Base-by-base conservation (phyloP, 2,797 vertebrate genomes). In the Lateolabrax maculatus region DNA sequence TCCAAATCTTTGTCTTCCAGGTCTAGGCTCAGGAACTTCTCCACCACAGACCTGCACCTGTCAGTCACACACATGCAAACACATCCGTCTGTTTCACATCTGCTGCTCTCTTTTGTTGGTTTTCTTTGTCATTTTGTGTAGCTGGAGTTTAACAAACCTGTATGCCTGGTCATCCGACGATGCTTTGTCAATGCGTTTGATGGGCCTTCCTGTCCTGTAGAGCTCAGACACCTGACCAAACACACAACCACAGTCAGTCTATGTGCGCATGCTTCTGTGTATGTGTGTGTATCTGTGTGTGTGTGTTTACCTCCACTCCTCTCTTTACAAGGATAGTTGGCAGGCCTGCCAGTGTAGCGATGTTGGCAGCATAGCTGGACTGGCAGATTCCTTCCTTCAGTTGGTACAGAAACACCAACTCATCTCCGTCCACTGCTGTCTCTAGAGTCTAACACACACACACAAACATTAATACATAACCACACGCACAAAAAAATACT, bases 361-460 rank as follows among this genome's bases (percentile, higher is more conserved):
- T 97, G 90, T 97, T 97, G 84, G 97, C 97, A 75, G 98, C 97
- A 3, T 97, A 96, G 89, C 97, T 98, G 78, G 97, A 95, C 3
- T 91, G 95, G 63, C 97, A 98, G 31, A 97, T 89, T 1, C 98
- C 98, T 79, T 97, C 95, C 75, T 96, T 98, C 85, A 99, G 91
- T 90, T 98, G 97, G 85, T 98, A 98, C 84, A 99, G 96, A 92
- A 99, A 99, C 84, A 99, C 94, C 88, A 99, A 86, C 76, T 99
- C 97, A 6, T 97, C 95, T 31, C 96, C 96, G 49, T 99, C 97
- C 85, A 98, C 93, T 57, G 97, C 96, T n/a, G 97, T 99, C 92
- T 99, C 98, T 82, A 99, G 94, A 44, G 96, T 98, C 97, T 97
- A 82, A 84, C 51, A 84, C 60, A 87, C 37, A 75, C 71, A 83